phyloP scores from a whole-genome alignment of 2,797 vertebrate species.

The Vipera ursinii region DNA sequence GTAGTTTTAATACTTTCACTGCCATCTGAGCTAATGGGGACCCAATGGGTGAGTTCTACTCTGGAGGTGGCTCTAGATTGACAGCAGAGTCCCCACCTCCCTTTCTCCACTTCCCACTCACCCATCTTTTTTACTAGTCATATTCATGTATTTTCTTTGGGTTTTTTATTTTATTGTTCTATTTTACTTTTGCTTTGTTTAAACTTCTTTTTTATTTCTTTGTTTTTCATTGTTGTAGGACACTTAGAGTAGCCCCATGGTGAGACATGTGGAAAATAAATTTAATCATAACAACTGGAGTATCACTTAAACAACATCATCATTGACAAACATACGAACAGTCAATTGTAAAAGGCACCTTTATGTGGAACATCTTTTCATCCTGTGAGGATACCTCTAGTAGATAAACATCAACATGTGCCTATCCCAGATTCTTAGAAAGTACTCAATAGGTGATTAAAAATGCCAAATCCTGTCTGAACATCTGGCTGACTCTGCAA shows the following conservation, averaged over 20 bases:
- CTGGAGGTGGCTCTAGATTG: too few species aligned
- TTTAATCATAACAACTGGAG: not conserved
- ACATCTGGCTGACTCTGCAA: not conserved
- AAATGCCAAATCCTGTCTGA: not conserved
- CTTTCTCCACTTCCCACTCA: not conserved
- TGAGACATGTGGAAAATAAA: not conserved
- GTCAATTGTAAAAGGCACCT: not conserved
- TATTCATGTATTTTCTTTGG: not conserved
- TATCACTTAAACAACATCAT: not conserved
- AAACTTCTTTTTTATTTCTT: not conserved
- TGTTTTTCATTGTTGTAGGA: not conserved
- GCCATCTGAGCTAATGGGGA: too few species aligned
- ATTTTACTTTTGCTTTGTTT: not conserved
- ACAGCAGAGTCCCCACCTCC: too few species aligned
- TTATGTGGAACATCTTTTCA: not conserved
- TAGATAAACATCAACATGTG: not conserved
- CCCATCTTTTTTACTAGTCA: not conserved
- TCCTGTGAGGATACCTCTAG: not conserved
- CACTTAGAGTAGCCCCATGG: not conserved
- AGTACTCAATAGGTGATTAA: not conserved
- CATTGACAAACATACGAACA: not conserved
- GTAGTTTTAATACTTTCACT: too few species aligned
- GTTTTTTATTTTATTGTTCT: not conserved
- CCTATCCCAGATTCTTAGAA: not conserved
- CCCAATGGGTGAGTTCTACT: too few species aligned